Evolutionary conservation across 2,797 vertebrate genomes (phyloP), one percentile per base, ranked within the genome.

Genomic region (Sebastes wilsoni): DNA sequence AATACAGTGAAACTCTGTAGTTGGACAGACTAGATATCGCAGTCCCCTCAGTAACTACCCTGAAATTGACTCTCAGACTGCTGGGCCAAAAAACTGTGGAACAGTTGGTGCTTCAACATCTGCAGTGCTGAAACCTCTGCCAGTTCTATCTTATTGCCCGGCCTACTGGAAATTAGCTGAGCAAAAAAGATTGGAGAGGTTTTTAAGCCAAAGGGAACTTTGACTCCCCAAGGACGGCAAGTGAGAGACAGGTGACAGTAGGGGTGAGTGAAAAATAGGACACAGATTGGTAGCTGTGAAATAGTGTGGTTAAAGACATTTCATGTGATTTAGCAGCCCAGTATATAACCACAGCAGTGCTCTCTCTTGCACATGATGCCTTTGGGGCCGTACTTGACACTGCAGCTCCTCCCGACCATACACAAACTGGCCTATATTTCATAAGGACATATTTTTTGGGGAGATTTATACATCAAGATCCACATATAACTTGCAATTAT

Each of bases 201-300:
- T 93, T 85, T 84, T 54, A 75, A 89, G 92, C 92, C 88, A 88
- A 89, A 77, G 88, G 90, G 90, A 93, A 91, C 86, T 88, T 75
- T 82, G 81, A 90, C 78, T 91, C 90, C 85, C 88, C 14, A 22
- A 64, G 79, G 92, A 90, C 59, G 56, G 77, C 77, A 81, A 90
- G 82, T 90, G 88, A 94, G 80, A 92, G 91, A 90, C 92, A 87
- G 89, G 88, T 91, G 91, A 93, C 87, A 74, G 88, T 11, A 64
- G 83, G 83, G 87, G 61, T 88, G 82, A 87, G 81, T 73, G 61
- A 78, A 91, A 89, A 92, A 89, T 92, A 91, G 91, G 87, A 84
- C 91, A 93, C 77, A 83, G 89, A 88, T 71, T 85, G 86, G 86
- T 75, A 62, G 87, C 83, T 76, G 79, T 86, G 75, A 88, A 87